These are phyloP conservation scores for Sminthurides bifidus DNA, from an alignment of 1,140 invertebrate species.

Conservation along the genomic window DNA sequence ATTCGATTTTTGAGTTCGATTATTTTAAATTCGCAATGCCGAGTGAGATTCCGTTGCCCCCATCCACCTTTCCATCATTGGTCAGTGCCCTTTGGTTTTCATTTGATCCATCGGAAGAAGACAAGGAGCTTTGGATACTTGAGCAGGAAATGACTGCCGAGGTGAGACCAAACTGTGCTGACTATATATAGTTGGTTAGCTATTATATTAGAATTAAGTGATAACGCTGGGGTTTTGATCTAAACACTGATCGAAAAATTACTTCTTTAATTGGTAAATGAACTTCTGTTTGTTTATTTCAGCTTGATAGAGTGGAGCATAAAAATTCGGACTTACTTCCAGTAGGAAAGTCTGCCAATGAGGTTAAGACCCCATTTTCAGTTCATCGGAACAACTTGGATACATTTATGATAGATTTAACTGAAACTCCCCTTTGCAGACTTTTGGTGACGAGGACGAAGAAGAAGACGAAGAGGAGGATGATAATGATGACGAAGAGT, in stretches of 20 bases:
- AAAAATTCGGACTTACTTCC: conserved; percentile 14
- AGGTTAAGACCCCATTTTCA: conserved; percentile 13
- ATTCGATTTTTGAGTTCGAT: too few relatives aligned
- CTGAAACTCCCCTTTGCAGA: too few relatives aligned
- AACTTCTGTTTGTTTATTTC: neutral
- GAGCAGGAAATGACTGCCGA: conserved; percentile 20
- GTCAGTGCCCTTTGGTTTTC: conserved; percentile 16
- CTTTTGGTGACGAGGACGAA: conserved; percentile 26
- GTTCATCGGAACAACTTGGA: neutral
- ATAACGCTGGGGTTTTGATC: too few relatives aligned
- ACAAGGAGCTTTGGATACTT: conserved; percentile 21
- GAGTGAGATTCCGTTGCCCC: too few relatives aligned
- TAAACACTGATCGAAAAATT: too few relatives aligned
- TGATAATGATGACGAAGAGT: conserved; percentile 27
- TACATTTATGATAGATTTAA: too few relatives aligned
- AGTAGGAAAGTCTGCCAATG: conserved; percentile 19
- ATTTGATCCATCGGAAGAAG: conserved; percentile 19
- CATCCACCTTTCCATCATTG: too few relatives aligned
- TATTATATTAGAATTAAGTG: too few relatives aligned
- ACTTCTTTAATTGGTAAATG: too few relatives aligned
- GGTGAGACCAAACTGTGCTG: too few relatives aligned
- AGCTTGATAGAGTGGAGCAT: conserved; percentile 21
- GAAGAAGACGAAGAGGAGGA: conserved; percentile 31
- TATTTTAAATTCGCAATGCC: too few relatives aligned
- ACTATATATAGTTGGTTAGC: too few relatives aligned